These are phyloP conservation scores for Oreotrochilus melanogaster DNA, from an alignment of 2,113 vertebrate genomes.

Conservation along the genomic window DNA sequence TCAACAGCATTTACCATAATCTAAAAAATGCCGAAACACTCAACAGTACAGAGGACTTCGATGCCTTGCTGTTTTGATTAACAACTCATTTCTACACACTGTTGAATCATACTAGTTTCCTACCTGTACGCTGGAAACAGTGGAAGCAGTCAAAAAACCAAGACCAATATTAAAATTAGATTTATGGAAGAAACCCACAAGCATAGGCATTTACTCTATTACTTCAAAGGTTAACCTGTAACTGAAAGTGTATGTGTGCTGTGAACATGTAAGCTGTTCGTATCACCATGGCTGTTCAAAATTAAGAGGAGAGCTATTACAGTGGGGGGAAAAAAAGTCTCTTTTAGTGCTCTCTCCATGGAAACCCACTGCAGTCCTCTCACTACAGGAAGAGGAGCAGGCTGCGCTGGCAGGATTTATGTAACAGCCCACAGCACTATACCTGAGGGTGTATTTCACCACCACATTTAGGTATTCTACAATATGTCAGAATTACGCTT, in stretches of 20 bases:
- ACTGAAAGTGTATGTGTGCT: rapidly evolving
- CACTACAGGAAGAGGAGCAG: neutral
- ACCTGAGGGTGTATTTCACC: neutral
- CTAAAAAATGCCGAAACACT: neutral
- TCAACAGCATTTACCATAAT: neutral
- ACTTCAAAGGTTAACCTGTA: neutral
- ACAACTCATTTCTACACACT: neutral
- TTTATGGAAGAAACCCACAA: neutral
- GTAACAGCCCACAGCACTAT: neutral
- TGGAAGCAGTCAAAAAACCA: neutral
- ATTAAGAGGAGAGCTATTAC: neutral
- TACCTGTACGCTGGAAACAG: neutral
- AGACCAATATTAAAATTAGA: neutral
- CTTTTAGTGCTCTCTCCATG: slow-evolving; percentile 21
- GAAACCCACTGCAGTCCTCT: slow-evolving; percentile 34
- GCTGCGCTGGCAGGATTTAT: neutral
- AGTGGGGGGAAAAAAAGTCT: neutral
- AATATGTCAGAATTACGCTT: neutral
- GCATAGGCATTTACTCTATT: neutral
- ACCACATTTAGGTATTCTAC: neutral
- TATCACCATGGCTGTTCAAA: neutral
- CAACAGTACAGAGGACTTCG: rapidly evolving
- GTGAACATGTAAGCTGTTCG: rapidly evolving
- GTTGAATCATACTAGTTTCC: neutral
- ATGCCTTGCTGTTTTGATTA: neutral